Evolutionary conservation across 2,888 invertebrate genomes (phyloP).

Genomic region (Leptinotarsa juncta): DNA sequence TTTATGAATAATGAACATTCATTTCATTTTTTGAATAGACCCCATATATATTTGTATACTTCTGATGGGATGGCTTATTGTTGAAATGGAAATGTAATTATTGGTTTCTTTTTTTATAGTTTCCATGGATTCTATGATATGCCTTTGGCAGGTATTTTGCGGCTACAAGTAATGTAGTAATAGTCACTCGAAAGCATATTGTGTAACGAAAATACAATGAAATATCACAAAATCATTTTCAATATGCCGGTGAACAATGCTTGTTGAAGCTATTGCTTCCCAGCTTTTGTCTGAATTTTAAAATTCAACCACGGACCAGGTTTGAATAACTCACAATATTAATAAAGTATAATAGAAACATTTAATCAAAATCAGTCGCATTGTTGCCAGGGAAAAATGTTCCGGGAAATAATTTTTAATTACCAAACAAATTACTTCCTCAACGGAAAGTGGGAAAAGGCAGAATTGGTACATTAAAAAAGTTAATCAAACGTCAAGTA

Average conservation of each 20-base stretch:
- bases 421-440: constrained; percentile 25
- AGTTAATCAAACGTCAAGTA: constrained; percentile 38
- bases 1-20: too few species aligned
- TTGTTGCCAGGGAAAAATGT: not conserved
- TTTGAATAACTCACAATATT: not conserved
- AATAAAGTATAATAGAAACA: constrained; percentile 7
- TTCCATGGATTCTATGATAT: too few species aligned
- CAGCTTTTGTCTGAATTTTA: not conserved
- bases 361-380: constrained; percentile 19
- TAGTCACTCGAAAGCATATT: not conserved
- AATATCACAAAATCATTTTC: not conserved
- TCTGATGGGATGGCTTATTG: too few species aligned
- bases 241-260: not conserved
- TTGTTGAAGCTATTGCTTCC: not conserved
- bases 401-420: constrained; percentile 22
- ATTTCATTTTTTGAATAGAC: too few species aligned
- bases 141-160: too few species aligned
- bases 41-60: too few species aligned
- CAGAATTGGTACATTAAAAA: constrained; percentile 30
- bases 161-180: not conserved
- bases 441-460: constrained; percentile 18
- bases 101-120: too few species aligned
- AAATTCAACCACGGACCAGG: constrained; percentile 1
- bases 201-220: not conserved
- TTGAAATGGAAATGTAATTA: too few species aligned